Evolutionary conservation across 1,140 invertebrate species (phyloP).

Genomic region (Apocrypta bakeri): DNA sequence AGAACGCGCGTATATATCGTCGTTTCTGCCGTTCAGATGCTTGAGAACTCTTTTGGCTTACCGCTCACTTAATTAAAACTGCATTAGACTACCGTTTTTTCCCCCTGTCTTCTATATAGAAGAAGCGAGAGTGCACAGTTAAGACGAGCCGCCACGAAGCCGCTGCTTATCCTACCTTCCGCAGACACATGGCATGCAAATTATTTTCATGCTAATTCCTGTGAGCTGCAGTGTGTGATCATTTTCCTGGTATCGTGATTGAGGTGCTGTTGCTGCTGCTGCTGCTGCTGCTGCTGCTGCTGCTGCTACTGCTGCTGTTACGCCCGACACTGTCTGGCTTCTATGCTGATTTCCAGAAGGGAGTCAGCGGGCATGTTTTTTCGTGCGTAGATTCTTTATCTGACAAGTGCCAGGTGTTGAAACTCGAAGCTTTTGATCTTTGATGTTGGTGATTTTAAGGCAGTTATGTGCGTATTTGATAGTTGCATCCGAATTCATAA

Average conservation of each 20-base stretch:
- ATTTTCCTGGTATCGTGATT: not conserved
- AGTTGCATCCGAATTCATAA: too few relatives aligned
- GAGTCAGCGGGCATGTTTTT: not conserved
- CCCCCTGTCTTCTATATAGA: not conserved
- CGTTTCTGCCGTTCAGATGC: not conserved
- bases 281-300: too few relatives aligned
- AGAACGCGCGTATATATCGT: not conserved
- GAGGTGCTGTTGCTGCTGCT: not conserved
- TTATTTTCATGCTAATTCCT: not conserved
- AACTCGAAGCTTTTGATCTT: not conserved
- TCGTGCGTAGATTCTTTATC: not conserved
- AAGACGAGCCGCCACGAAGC: not conserved
- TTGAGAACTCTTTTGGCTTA: constrained; percentile 55
- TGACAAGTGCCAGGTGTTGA: too few relatives aligned
- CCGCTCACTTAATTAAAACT: constrained; percentile 74
- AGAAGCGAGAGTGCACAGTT: not conserved
- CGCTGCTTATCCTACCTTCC: not conserved
- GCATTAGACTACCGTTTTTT: constrained; percentile 36
- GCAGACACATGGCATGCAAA: constrained; percentile 1
- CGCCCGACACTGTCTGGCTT: too few relatives aligned
- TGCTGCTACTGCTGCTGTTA: too few relatives aligned
- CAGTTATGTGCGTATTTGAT: not conserved
- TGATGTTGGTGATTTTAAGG: not conserved
- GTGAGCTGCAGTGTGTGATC: not conserved
- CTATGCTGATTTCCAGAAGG: not conserved